A percentile compares a stretch with the other conserved stretches of the same genome.
Evolutionary conservation across 2,888 invertebrate species (phyloP).

Genomic region (Campaea margaritaria): DNA sequence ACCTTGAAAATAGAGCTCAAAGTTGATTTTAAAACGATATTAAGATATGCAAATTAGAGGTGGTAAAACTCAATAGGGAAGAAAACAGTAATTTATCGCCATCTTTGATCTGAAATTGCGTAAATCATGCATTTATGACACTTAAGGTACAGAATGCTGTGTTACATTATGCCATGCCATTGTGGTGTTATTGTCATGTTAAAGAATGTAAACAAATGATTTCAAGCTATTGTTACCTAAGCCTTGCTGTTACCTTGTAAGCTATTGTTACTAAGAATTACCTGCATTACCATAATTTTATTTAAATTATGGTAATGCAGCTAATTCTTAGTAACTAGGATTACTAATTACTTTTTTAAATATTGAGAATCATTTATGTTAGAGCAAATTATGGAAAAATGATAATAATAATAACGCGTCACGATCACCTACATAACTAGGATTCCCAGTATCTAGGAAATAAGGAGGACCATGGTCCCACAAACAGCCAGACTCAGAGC

Average conservation of each 20-base stretch:
- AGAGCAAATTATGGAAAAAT: no score
- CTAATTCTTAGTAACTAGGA: constrained; percentile 17
- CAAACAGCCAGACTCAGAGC: no score
- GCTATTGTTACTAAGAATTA: no score
- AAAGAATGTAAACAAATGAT: constrained; percentile 68
- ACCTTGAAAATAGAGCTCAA: constrained; percentile 46
- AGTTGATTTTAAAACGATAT: constrained; percentile 32
- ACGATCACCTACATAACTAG: no score
- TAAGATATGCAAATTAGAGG: constrained; percentile 37
- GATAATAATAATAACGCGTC: no score
- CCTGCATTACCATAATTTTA: no score
- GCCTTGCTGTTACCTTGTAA: no score
- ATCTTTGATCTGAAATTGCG: constrained; percentile 79
- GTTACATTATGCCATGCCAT: constrained; percentile 62
- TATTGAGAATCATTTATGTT: no score
- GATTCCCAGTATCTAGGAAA: no score
- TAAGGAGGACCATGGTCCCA: no score
- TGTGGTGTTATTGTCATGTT: constrained; percentile 65
- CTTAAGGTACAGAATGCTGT: constrained; percentile 64
- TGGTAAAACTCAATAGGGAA: constrained; percentile 65
- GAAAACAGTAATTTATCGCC: constrained; percentile 81
- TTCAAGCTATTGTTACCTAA: constrained; percentile 52
- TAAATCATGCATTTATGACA: constrained; percentile 85
- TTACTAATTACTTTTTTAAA: no score
- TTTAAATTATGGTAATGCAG: constrained; percentile 8